A percentile compares a stretch with the other conserved stretches of the same genome.
Conservation (phyloP, 2,113 vertebrate genomes). For the Rhinopithecus roxellana region DNA sequence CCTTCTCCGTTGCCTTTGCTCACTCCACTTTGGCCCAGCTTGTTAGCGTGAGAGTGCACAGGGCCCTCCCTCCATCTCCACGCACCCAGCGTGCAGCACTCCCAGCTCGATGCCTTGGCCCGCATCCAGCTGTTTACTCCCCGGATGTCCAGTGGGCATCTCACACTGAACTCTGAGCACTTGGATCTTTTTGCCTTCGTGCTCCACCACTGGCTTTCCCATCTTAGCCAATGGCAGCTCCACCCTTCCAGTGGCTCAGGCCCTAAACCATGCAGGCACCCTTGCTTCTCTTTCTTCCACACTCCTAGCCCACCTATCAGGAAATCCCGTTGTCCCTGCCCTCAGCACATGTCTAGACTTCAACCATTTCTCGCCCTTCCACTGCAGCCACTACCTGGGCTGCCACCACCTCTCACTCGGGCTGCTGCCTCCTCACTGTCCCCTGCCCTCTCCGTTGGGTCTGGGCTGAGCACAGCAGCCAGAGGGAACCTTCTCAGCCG, state of each 20-base stretch:
- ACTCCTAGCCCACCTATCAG: too few relatives aligned
- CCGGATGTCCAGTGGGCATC: background rate
- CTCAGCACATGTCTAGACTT: background rate
- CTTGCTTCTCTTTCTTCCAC: background rate
- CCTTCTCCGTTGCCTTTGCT: too few relatives aligned
- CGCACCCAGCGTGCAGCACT: rapidly evolving
- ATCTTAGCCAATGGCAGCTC: rapidly evolving
- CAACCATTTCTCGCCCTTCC: background rate
- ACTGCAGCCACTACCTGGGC: background rate
- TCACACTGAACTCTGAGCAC: rapidly evolving
- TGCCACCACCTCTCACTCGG: rapidly evolving
- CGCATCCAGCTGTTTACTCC: rapidly evolving
- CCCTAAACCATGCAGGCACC: background rate
- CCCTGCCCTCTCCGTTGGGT: background rate
- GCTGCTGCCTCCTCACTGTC: background rate
- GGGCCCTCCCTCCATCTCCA: background rate
- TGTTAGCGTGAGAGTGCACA: rapidly evolving
- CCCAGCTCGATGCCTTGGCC: background rate
- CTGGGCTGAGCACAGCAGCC: background rate
- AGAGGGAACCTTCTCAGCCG: background rate
- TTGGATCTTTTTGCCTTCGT: rapidly evolving
- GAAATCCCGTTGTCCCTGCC: background rate
- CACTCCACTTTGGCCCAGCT: too few relatives aligned
- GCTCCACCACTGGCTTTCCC: background rate
- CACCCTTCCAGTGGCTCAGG: background rate